A percentile compares a stretch with the other conserved stretches of the same genome.
Evolutionary conservation across 2,888 invertebrate species (phyloP).

Genomic region (Drosophila monieri): DNA sequence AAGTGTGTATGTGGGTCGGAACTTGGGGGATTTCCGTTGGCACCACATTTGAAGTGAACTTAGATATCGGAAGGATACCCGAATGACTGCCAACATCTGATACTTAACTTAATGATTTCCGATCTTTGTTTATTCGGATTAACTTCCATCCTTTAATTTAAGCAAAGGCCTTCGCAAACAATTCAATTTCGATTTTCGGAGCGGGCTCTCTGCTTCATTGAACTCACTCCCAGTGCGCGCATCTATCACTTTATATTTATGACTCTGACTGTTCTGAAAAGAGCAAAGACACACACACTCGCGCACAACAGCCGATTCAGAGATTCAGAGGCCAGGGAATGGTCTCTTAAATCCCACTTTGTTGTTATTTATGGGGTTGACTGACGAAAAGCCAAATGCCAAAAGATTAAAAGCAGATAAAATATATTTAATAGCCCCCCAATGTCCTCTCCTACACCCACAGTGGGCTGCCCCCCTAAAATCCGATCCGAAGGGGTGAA

Average conservation of each 20-base stretch:
- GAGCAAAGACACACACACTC: conserved; percentile 3
- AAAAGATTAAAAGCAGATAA: conserved; percentile 77
- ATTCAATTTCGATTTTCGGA: conserved; percentile 20
- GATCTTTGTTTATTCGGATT: background rate
- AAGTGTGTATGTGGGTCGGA: conserved; percentile 19
- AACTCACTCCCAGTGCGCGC: conserved; percentile 44
- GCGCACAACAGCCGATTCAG: conserved; percentile 36
- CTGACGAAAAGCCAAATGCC: conserved; percentile 79
- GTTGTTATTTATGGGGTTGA: conserved; percentile 78
- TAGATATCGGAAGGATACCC: conserved; percentile 26
- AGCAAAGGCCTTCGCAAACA: background rate
- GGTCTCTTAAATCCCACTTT: conserved; percentile 67
- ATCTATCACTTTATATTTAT: conserved; percentile 77
- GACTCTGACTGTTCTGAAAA: conserved; percentile 55
- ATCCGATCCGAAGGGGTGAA: conserved; percentile 8
- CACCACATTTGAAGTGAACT: conserved; percentile 17
- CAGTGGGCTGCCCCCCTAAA: conserved; percentile 10
- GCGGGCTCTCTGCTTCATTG: conserved; percentile 15
- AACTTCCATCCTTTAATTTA: conserved; percentile 4
- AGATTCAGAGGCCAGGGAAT: conserved; percentile 52
- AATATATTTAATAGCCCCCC: conserved; percentile 76
- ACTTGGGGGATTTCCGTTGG: conserved; percentile 21
- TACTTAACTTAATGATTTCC: conserved; percentile 28
- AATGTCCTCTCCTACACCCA: conserved; percentile 10
- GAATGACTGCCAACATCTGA: background rate